These are phyloP conservation scores for Gastracanthus pulcherrimus DNA, from an alignment of 2,888 invertebrate genomes.

Conservation along the genomic window DNA sequence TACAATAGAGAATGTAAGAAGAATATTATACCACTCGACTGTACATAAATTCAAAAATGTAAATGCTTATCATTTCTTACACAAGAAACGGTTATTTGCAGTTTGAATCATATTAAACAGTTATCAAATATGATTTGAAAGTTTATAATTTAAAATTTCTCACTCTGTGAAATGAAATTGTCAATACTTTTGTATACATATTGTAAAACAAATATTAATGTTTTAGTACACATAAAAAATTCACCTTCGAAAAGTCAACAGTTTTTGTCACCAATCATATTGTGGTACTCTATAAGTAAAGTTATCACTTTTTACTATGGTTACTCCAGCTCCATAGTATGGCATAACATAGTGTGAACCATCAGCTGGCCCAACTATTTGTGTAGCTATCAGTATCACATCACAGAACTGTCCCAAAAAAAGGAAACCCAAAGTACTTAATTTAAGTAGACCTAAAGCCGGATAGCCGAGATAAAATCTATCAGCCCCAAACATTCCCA, in stretches of 20 bases:
- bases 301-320: constrained; percentile 89
- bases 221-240: constrained; percentile 1
- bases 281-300: constrained; percentile 90
- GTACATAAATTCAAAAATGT: constrained; percentile 5
- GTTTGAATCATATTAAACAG: background rate
- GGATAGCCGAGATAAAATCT: constrained; percentile 99
- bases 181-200: constrained; percentile 5
- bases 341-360: constrained; percentile 96
- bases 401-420: constrained; percentile 97
- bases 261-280: constrained; percentile 84
- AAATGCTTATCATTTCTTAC: constrained; percentile 25
- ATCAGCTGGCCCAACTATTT: constrained; percentile 96
- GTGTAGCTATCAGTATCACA: constrained; percentile 96
- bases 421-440: constrained; percentile 97
- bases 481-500: constrained; percentile 99
- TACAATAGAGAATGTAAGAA: constrained; percentile 10
- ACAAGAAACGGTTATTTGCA: constrained; percentile 2
- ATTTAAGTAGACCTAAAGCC: constrained; percentile 94
- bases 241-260: constrained; percentile 13
- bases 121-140: background rate
- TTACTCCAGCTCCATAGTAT: constrained; percentile 93
- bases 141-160: background rate
- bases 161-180: background rate
- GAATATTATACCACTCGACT: constrained; percentile 21
- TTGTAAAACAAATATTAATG: background rate